Percentiles rank a stretch among this genome's conserved stretches.
phyloP scores from a whole-genome alignment of 1,140 invertebrate genomes.

The Drosophila nikananu region DNA sequence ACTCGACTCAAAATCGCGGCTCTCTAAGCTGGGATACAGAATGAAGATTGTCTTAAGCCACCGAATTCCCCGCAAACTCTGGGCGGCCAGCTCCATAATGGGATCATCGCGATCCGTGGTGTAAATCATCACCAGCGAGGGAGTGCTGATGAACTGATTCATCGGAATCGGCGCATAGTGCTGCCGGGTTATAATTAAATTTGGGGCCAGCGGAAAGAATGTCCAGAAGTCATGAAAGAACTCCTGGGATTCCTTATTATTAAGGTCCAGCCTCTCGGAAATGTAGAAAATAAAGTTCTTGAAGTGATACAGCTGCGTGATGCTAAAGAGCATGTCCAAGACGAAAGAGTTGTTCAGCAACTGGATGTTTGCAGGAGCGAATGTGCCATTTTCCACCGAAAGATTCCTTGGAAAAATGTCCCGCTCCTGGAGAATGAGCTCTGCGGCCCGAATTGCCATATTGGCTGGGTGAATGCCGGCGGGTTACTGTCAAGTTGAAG shows the following conservation, averaged over 20 bases:
- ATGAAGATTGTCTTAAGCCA: constrained; percentile 73
- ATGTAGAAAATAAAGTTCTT: constrained; percentile 76
- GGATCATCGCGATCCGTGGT: constrained; percentile 67
- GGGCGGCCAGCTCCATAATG: constrained; percentile 72
- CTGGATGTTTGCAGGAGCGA: constrained; percentile 9
- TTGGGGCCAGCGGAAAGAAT: constrained; percentile 54
- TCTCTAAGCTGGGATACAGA: constrained; percentile 46
- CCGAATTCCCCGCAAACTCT: constrained; percentile 43
- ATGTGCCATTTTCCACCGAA: background rate
- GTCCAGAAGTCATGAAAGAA: constrained; percentile 67
- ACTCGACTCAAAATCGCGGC: constrained; percentile 24
- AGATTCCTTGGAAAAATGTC: background rate
- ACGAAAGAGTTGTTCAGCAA: constrained; percentile 56
- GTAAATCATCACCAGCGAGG: constrained; percentile 62
- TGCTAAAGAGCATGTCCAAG: constrained; percentile 44
- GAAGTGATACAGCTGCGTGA: constrained; percentile 61
- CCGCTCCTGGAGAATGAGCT: constrained; percentile 50
- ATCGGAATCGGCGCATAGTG: constrained; percentile 29
- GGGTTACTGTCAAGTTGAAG: constrained; percentile 55
- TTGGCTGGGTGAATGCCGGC: constrained; percentile 35
- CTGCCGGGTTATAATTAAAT: constrained; percentile 45
- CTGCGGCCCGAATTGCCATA: constrained; percentile 47
- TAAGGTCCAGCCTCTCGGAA: constrained; percentile 61
- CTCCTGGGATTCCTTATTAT: constrained; percentile 22
- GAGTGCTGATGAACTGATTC: constrained; percentile 64